phyloP scores from a whole-genome alignment of 2,797 vertebrate species.

The Trichosurus vulpecula region DNA sequence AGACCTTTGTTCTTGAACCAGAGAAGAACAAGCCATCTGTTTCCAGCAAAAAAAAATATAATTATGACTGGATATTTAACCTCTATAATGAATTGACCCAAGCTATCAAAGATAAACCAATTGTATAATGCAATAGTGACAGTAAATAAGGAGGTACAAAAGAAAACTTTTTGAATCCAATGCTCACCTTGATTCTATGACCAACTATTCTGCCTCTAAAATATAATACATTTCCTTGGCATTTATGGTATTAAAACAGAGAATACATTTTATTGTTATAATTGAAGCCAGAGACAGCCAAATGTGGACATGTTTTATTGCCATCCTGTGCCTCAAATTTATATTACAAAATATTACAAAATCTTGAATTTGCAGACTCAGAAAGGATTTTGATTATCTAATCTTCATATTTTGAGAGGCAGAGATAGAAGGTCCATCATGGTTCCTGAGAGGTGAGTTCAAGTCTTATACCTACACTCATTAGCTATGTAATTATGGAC shows the following conservation, averaged over 20 bases:
- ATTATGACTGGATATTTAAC: background rate
- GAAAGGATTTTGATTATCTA: background rate
- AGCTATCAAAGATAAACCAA: background rate
- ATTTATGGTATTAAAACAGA: background rate
- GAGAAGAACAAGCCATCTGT: background rate
- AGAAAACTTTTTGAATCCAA: background rate
- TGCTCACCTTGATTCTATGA: background rate
- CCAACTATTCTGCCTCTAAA: background rate
- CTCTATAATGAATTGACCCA: background rate
- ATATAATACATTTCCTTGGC: background rate
- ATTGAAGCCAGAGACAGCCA: background rate
- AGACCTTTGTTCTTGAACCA: background rate
- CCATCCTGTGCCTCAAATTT: background rate
- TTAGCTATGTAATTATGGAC: too few relatives aligned
- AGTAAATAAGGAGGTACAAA: background rate
- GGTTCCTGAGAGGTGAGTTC: too few relatives aligned
- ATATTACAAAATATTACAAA: background rate
- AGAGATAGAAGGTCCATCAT: too few relatives aligned
- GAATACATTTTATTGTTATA: background rate
- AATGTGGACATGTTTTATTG: background rate
- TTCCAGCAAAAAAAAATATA: background rate
- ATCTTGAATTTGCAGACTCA: background rate
- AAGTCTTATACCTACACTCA: too few relatives aligned
- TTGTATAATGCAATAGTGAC: background rate
- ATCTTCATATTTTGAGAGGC: background rate